Percentiles rank a stretch among this genome's conserved stretches.
Conservation (phyloP, 2,797 vertebrate genomes). For the Telmatherina bonti region DNA sequence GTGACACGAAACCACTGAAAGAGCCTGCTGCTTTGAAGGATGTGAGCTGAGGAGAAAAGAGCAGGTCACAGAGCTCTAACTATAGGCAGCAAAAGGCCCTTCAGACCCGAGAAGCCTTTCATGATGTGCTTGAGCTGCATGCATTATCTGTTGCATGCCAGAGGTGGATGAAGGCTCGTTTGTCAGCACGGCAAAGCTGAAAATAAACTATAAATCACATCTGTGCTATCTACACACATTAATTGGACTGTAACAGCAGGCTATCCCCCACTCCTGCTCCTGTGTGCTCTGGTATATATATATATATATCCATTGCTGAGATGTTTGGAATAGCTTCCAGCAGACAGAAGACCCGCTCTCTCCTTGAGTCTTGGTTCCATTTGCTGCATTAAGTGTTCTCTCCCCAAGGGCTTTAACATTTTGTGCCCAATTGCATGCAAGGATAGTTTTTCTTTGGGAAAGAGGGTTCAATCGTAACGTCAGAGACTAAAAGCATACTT, state of each 20-base stretch:
- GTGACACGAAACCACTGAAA: conserved; percentile 50
- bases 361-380: conserved; percentile 69
- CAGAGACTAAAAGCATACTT: conserved; percentile 74
- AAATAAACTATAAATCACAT: conserved; percentile 78
- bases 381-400: conserved; percentile 76
- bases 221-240: conserved; percentile 74
- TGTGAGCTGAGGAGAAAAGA: conserved; percentile 52
- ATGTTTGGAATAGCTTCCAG: conserved; percentile 75
- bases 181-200: conserved; percentile 62
- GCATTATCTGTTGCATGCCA: conserved; percentile 72
- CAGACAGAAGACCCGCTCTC: conserved; percentile 58
- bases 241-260: conserved; percentile 79
- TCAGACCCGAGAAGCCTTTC: conserved; percentile 54
- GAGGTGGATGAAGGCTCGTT: conserved; percentile 60
- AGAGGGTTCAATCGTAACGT: conserved; percentile 61
- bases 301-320: conserved; percentile 52
- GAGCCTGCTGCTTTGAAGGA: conserved; percentile 59
- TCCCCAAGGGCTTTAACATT: conserved; percentile 73
- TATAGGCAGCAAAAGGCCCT: conserved; percentile 39
- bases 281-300: conserved; percentile 54
- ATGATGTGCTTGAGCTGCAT: conserved; percentile 72
- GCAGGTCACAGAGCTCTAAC: conserved; percentile 37
- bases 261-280: conserved; percentile 36
- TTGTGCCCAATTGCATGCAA: conserved; percentile 79
- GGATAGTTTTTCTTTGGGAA: conserved; percentile 70